phyloP scores from a whole-genome alignment of 2,113 vertebrate species.

The Campylorhamphus procurvoides region DNA sequence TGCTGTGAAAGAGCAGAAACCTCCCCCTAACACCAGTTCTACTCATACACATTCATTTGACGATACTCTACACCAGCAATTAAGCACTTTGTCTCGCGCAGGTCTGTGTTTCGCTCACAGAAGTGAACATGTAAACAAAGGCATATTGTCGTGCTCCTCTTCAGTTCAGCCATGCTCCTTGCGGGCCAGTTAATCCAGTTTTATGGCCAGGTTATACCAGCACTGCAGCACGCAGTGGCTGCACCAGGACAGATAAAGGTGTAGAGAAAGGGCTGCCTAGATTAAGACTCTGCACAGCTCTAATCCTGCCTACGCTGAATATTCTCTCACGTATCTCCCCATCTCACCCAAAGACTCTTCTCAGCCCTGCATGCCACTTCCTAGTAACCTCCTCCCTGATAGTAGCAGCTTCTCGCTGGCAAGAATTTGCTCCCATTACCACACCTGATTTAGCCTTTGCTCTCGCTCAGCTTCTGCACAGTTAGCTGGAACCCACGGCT shows the following conservation, averaged over 20 bases:
- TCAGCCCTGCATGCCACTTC: background rate
- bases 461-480: background rate
- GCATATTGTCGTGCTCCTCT: constrained; percentile 25
- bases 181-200: constrained; percentile 63
- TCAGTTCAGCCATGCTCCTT: constrained; percentile 47
- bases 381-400: background rate
- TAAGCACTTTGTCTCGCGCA: background rate
- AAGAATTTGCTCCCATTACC: constrained; percentile 23
- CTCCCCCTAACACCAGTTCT: background rate
- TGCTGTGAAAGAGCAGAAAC: background rate
- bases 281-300: constrained; percentile 52
- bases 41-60: background rate
- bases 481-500: background rate
- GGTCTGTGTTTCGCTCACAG: background rate
- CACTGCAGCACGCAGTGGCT: constrained; percentile 42
- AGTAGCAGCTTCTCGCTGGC: background rate
- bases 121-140: constrained; percentile 40
- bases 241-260: constrained; percentile 57
- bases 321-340: background rate
- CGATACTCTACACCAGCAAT: background rate
- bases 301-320: constrained; percentile 45
- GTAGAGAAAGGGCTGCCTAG: constrained; percentile 48
- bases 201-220: constrained; percentile 67
- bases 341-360: constrained; percentile 24
- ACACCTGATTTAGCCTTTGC: constrained; percentile 51